These are phyloP conservation scores for Leptocoma aspasia DNA, from an alignment of 2,113 vertebrate species.

Conservation along the genomic window DNA sequence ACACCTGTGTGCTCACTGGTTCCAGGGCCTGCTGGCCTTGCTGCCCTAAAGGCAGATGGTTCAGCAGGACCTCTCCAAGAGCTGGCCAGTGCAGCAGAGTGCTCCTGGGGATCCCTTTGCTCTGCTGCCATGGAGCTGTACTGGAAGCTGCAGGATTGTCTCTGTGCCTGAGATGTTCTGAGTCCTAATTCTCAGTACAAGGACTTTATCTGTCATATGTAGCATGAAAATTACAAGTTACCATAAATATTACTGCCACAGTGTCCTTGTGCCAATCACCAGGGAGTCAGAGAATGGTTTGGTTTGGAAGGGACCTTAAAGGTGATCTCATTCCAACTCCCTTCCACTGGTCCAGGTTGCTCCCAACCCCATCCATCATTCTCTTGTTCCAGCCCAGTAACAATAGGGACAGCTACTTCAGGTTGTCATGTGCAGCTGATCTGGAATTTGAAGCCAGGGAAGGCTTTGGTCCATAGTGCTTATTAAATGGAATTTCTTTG, in stretches of 20 bases:
- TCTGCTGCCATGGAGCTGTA: not conserved
- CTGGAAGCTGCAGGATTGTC: not conserved
- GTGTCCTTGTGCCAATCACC: not conserved
- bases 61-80: not conserved
- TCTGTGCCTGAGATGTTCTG: not conserved
- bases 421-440: not conserved
- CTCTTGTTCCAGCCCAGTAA: not conserved
- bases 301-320: not conserved
- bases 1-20: not conserved
- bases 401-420: not conserved
- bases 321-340: not conserved
- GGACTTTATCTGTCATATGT: rapidly evolving
- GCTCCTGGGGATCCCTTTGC: not conserved
- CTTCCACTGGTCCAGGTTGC: not conserved
- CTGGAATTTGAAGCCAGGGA: not conserved
- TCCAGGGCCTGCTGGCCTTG: not conserved
- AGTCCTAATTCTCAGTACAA: not conserved
- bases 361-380: not conserved
- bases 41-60: not conserved
- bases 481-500: not conserved
- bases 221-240: not conserved
- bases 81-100: not conserved
- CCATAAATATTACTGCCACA: not conserved
- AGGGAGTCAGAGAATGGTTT: not conserved
- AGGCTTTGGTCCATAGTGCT: not conserved